Percentiles rank a stretch among this genome's conserved stretches.
These are phyloP conservation scores for Spermophilus dauricus DNA, from an alignment of 2,113 vertebrate species.

Conservation along the genomic window DNA sequence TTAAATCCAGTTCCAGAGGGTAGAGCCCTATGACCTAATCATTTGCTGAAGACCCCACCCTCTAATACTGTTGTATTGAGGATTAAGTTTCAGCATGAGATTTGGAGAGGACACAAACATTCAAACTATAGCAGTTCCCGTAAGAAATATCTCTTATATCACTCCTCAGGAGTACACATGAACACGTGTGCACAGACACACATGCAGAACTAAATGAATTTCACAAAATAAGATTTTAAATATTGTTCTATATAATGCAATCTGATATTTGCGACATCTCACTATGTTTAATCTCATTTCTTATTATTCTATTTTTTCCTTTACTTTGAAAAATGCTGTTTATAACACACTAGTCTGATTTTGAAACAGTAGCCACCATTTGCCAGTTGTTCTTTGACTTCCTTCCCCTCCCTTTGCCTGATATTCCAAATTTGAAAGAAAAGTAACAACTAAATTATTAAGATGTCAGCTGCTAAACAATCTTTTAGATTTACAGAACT, in stretches of 20 bases:
- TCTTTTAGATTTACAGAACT: background rate
- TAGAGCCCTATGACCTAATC: background rate
- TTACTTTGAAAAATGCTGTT: conserved; percentile 27
- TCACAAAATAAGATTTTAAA: conserved; percentile 43
- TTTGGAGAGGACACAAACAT: background rate
- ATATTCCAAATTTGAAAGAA: background rate
- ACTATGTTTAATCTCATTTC: background rate
- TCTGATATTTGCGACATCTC: background rate
- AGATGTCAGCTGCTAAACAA: background rate
- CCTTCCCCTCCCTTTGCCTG: background rate
- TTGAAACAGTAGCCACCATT: background rate
- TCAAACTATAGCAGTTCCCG: background rate
- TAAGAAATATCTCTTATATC: background rate
- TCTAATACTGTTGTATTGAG: background rate
- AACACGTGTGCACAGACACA: background rate
- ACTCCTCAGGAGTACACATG: background rate
- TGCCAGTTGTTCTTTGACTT: background rate
- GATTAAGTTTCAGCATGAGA: background rate
- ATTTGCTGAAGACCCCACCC: too few species aligned
- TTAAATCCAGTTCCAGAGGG: background rate
- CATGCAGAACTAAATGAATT: background rate
- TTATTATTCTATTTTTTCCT: background rate
- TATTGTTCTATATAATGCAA: background rate
- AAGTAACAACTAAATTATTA: background rate
- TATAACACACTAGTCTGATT: background rate